These are phyloP conservation scores for Hydractinia symbiolongicarpus DNA, from an alignment of 30 jellyfish, hydroid and myxozoan species.

Conservation along the genomic window DNA sequence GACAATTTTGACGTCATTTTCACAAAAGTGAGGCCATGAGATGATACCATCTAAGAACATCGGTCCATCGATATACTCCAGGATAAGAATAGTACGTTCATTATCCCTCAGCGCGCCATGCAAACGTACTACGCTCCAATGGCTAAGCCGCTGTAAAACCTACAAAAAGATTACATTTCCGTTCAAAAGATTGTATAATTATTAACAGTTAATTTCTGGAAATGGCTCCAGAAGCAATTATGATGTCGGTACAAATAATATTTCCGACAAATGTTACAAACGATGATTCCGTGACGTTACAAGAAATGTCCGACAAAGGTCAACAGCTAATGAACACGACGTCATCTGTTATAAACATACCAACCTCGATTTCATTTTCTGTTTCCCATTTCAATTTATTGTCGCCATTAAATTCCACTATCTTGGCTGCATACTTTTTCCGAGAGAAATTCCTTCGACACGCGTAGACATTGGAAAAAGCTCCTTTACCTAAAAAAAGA, in stretches of 20 bases:
- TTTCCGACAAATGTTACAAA: too few relatives aligned
- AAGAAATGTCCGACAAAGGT: too few relatives aligned
- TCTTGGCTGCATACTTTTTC: conserved; percentile 65
- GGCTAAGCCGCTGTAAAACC: conserved; percentile 36
- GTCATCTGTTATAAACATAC: neutral
- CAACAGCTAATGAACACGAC: too few relatives aligned
- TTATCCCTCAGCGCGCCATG: conserved; percentile 51
- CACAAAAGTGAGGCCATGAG: conserved; percentile 65
- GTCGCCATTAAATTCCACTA: conserved; percentile 46
- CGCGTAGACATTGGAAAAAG: conserved; percentile 27
- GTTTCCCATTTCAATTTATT: conserved; percentile 72
- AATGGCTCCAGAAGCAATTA: too few relatives aligned
- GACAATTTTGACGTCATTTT: conserved; percentile 49
- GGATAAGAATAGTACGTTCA: conserved; percentile 35
- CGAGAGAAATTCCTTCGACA: conserved; percentile 27
- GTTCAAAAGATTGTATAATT: too few relatives aligned
- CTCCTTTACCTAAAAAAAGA: conserved; percentile 22
- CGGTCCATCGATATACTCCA: conserved; percentile 54
- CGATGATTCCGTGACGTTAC: too few relatives aligned
- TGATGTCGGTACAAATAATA: too few relatives aligned
- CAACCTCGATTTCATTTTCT: conserved; percentile 92
- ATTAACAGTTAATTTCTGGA: too few relatives aligned
- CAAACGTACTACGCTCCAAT: conserved; percentile 53
- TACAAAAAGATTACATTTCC: neutral
- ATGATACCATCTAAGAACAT: conserved; percentile 49